These are phyloP conservation scores for Taurulus bubalis DNA, from an alignment of 2,113 vertebrate genomes.

Conservation along the genomic window DNA sequence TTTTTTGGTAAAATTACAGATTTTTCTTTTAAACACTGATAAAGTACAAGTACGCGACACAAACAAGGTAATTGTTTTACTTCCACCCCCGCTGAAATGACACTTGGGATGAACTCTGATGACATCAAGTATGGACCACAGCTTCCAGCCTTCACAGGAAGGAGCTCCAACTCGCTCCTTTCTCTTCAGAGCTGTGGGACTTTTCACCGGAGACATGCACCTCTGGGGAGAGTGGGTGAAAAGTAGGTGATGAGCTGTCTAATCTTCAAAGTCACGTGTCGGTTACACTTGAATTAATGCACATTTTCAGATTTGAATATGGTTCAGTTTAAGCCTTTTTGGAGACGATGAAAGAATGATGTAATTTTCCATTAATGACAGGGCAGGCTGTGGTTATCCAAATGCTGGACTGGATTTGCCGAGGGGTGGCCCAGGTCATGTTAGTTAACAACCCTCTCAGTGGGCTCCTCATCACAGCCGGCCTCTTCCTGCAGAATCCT, in stretches of 20 bases:
- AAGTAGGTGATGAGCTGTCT: conserved; percentile 31
- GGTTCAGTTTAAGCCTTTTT: background rate
- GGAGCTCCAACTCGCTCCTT: background rate
- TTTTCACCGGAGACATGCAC: conserved; percentile 57
- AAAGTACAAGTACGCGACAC: too few species aligned
- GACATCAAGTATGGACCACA: conserved; percentile 15
- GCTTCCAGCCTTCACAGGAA: background rate
- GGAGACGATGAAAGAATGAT: background rate
- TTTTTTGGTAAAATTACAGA: too few species aligned
- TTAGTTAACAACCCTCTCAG: conserved; percentile 89
- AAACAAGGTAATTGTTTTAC: background rate
- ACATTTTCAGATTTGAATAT: background rate
- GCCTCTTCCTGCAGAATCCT: conserved; percentile 85
- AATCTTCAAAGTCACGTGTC: too few species aligned
- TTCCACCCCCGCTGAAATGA: background rate
- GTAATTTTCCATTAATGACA: conserved; percentile 53
- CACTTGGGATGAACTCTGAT: background rate
- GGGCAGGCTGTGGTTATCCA: conserved; percentile 83
- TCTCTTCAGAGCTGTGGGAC: conserved; percentile 1
- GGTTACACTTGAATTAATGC: background rate
- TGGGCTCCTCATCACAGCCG: conserved; percentile 78
- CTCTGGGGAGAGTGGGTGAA: conserved; percentile 56
- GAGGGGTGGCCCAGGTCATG: conserved; percentile 88
- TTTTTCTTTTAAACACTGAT: too few species aligned
- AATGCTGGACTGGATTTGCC: conserved; percentile 85